A percentile compares a stretch with the other conserved stretches of the same genome.
Conservation (phyloP, 2,888 invertebrate genomes). For the Troglohyphantes excavatus region DNA sequence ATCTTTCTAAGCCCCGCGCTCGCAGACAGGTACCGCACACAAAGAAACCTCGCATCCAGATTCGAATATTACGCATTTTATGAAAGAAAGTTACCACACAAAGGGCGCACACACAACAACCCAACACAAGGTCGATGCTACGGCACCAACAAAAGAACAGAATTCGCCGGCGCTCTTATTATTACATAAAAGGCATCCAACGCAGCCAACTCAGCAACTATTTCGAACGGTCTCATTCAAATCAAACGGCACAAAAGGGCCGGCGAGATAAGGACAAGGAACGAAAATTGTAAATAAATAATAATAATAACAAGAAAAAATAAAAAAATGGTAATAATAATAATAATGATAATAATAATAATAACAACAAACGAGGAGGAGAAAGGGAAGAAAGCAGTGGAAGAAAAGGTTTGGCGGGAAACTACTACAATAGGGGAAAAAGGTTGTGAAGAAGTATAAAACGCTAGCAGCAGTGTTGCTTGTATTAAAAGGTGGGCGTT, state of each 20-base stretch:
- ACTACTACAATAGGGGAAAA: conserved; percentile 64
- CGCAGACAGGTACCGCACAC: neutral
- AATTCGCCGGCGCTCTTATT: conserved; percentile 26
- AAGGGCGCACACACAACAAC: no score
- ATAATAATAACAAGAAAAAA: conserved; percentile 51
- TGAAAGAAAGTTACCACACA: conserved; percentile 13
- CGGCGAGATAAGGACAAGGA: conserved; percentile 57
- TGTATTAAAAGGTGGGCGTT: conserved; percentile 72
- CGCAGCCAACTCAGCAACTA: conserved; percentile 41
- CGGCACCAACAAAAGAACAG: neutral
- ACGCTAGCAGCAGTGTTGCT: conserved; percentile 59
- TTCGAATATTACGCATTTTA: conserved; percentile 16
- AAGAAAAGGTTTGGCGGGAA: conserved; percentile 55
- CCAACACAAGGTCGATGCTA: conserved; percentile 37
- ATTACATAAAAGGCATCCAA: conserved; percentile 28
- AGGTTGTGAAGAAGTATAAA: conserved; percentile 24
- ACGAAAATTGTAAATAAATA: conserved; percentile 54
- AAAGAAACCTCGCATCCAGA: conserved; percentile 12
- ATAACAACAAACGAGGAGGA: conserved; percentile 44
- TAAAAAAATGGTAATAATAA: conserved; percentile 3
- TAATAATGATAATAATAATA: conserved; percentile 66
- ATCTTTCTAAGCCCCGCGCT: conserved; percentile 15
- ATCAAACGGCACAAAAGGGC: conserved; percentile 40
- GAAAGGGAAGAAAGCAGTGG: conserved; percentile 18
- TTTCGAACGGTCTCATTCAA: conserved; percentile 58